These are phyloP conservation scores for Bombyx mandarina DNA, from an alignment of 1,140 invertebrate species.

Conservation along the genomic window DNA sequence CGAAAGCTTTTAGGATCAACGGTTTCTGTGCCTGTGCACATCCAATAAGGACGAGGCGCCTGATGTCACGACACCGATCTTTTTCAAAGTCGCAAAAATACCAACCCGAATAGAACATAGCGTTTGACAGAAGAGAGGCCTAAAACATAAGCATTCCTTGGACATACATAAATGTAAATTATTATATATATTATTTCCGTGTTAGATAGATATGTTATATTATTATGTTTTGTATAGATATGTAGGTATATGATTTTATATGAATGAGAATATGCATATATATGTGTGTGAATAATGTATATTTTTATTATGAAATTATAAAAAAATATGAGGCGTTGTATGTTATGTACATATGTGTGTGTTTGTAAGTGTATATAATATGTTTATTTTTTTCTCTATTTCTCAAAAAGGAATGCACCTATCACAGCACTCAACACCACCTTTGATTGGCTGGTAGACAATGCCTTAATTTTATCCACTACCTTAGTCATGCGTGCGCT, in stretches of 20 bases:
- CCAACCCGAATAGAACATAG: conserved; percentile 57
- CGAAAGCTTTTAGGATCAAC: conserved; percentile 53
- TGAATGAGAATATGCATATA: not conserved
- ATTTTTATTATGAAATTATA: not conserved
- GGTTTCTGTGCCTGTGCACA: conserved; percentile 57
- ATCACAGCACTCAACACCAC: no score
- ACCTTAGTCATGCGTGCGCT: no score
- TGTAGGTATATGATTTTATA: not conserved
- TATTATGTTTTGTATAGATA: not conserved
- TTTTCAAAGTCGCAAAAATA: conserved; percentile 33
- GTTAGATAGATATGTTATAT: no score
- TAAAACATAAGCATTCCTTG: conserved; percentile 11
- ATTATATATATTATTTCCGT: no score
- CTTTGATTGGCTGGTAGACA: no score
- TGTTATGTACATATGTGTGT: no score
- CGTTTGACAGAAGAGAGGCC: conserved; percentile 46
- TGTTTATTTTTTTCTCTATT: no score
- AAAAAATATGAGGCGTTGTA: no score
- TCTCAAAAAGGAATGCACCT: no score
- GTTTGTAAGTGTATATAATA: not conserved
- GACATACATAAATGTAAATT: not conserved
- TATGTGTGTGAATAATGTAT: not conserved
- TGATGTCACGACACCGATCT: conserved; percentile 29
- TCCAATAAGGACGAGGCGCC: conserved; percentile 38
- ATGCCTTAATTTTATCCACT: no score